phyloP scores from a whole-genome alignment of 2,888 invertebrate species.

The Mesochorus sp. region DNA sequence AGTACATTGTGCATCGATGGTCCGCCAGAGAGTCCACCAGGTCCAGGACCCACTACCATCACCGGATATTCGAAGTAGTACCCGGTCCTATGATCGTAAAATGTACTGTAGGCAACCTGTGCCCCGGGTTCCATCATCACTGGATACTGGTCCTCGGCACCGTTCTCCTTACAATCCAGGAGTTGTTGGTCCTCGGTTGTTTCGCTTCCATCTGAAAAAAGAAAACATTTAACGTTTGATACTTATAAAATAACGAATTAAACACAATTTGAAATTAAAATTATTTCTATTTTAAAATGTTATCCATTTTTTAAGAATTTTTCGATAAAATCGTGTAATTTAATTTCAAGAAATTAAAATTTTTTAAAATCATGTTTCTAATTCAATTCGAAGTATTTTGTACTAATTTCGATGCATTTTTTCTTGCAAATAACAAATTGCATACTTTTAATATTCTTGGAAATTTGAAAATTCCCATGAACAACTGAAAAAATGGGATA shows the following conservation, averaged over 20 bases:
- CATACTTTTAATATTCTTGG: no score
- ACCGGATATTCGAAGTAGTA: constrained; percentile 80
- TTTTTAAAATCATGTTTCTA: no score
- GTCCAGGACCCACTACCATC: constrained; percentile 81
- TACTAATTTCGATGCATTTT: no score
- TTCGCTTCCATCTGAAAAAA: constrained; percentile 77
- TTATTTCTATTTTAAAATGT: no score
- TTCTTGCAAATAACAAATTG: no score
- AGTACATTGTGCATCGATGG: constrained; percentile 74
- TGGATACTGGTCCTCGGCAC: constrained; percentile 70
- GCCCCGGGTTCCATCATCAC: constrained; percentile 67
- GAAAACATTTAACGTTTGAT: not conserved
- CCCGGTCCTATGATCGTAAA: constrained; percentile 78
- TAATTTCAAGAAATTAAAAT: no score
- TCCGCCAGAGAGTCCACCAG: constrained; percentile 76
- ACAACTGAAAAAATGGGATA: no score
- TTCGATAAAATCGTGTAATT: no score
- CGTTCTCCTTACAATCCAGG: constrained; percentile 70
- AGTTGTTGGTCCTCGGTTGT: constrained; percentile 80
- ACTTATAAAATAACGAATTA: not conserved
- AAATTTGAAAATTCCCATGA: no score
- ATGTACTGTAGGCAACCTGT: constrained; percentile 76
- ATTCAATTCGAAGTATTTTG: no score
- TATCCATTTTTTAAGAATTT: no score
- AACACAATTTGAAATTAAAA: no score